These are phyloP conservation scores for Heliconius ismenius DNA, from an alignment of 2,888 invertebrate species.

Conservation along the genomic window DNA sequence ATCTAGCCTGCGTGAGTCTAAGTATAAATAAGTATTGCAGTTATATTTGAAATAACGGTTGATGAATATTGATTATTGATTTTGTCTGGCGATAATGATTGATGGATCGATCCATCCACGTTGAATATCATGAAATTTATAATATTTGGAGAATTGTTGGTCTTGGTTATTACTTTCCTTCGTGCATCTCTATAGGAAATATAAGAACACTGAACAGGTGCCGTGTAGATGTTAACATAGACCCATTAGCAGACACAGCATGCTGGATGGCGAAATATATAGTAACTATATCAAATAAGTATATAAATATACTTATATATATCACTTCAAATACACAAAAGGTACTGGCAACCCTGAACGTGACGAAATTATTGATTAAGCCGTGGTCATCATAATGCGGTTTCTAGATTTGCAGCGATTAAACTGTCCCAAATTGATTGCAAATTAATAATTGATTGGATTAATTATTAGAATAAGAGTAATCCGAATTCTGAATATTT, in stretches of 20 bases:
- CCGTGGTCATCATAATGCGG: slow-evolving; percentile 42
- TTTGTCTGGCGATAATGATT: background rate
- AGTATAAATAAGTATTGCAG: too few species aligned
- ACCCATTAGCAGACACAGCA: too few species aligned
- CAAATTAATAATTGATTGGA: slow-evolving; percentile 38
- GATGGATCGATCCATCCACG: background rate
- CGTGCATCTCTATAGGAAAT: background rate
- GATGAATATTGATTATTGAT: too few species aligned
- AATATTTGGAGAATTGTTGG: background rate
- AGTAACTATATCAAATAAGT: too few species aligned
- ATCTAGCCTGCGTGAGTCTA: too few species aligned
- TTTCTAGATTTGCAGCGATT: slow-evolving; percentile 41
- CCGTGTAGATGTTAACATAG: too few species aligned
- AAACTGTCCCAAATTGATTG: slow-evolving; percentile 42
- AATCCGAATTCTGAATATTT: background rate
- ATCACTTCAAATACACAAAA: background rate
- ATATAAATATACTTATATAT: too few species aligned
- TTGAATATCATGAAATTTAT: background rate
- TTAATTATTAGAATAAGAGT: slow-evolving; percentile 20
- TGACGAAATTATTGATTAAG: slow-evolving; percentile 39
- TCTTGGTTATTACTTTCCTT: background rate
- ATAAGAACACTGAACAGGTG: too few species aligned
- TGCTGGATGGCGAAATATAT: too few species aligned
- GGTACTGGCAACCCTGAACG: slow-evolving; percentile 26
- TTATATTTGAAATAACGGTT: too few species aligned